These are phyloP conservation scores for Teleogryllus occipitalis DNA, from an alignment of 1,140 invertebrate genomes.

Conservation along the genomic window DNA sequence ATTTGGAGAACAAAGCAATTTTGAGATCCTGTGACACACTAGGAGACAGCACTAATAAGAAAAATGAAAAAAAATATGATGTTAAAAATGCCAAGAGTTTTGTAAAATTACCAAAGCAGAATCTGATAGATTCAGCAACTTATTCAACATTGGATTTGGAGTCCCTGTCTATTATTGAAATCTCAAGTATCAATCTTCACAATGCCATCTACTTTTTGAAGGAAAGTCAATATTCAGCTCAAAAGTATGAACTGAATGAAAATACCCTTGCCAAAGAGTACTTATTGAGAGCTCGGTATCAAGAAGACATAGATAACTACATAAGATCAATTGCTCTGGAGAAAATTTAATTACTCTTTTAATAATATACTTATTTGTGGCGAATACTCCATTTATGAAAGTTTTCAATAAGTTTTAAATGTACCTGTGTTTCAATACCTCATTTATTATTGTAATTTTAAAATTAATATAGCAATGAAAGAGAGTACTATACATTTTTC, in stretches of 20 bases:
- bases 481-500: no score
- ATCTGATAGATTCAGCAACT: background rate
- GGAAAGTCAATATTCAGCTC: constrained; percentile 32
- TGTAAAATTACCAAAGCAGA: background rate
- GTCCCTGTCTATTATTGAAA: background rate
- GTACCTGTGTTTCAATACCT: no score
- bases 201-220: background rate
- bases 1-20: constrained; percentile 17
- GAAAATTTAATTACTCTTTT: background rate
- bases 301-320: constrained; percentile 42
- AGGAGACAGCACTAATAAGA: no score
- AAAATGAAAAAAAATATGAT: background rate
- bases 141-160: background rate
- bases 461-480: no score
- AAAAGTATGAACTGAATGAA: constrained; percentile 33
- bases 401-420: no score
- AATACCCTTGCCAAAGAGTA: constrained; percentile 39
- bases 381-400: no score
- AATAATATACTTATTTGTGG: no score
- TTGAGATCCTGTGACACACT: background rate
- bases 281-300: constrained; percentile 41
- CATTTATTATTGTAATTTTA: no score
- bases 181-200: background rate
- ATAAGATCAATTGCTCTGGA: constrained; percentile 38
- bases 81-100: background rate